phyloP scores from a whole-genome alignment of 2,888 invertebrate species.

The Amphipyra tragopoginis region DNA sequence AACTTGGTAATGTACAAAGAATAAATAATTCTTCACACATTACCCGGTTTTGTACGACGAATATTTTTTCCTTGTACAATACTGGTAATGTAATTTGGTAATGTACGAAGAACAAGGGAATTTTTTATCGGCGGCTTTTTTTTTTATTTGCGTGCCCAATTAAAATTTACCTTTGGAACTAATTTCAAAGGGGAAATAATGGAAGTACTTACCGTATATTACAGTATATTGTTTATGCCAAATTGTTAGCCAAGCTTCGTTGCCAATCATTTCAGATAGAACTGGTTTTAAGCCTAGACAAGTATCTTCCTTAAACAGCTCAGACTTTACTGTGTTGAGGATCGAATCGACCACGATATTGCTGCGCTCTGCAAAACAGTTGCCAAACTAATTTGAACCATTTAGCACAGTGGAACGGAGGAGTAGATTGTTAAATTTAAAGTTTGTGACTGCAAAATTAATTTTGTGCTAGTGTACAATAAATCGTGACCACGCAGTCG shows the following conservation, averaged over 20 bases:
- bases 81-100: no score
- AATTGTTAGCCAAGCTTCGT: conserved; percentile 31
- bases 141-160: not conserved
- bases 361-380: conserved; percentile 46
- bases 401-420: conserved; percentile 57
- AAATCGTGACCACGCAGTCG: conserved; percentile 84
- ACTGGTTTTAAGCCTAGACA: conserved; percentile 76
- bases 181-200: conserved; percentile 2
- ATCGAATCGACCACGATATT: conserved; percentile 57
- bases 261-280: conserved; percentile 68
- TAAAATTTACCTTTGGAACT: not conserved
- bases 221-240: conserved; percentile 27
- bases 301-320: conserved; percentile 83
- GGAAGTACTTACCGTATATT: conserved; percentile 1
- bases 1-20: no score
- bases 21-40: no score
- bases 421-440: conserved; percentile 62
- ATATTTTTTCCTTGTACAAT: no score
- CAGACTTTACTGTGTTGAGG: conserved; percentile 70
- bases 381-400: conserved; percentile 61
- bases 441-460: conserved; percentile 65
- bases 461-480: conserved; percentile 73
- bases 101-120: no score
- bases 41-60: no score
- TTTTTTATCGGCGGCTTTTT: no score